Percentiles rank a stretch among this genome's conserved stretches.
Conservation (phyloP, 2,113 vertebrate genomes). For the Notechis scutatus region DNA sequence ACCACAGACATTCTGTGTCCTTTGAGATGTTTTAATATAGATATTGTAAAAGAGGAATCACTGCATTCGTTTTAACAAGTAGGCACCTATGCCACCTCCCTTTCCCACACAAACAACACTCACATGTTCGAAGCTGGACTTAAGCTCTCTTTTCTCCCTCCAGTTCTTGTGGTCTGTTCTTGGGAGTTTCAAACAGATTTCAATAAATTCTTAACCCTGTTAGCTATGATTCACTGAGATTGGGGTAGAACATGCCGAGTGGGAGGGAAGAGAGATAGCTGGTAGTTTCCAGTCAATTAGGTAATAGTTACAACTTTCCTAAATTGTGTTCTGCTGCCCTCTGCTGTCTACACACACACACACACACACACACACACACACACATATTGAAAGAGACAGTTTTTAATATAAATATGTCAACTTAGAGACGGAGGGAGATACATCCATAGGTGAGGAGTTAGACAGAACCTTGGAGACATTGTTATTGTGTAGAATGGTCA, state of each 20-base stretch:
- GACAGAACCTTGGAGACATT: background rate
- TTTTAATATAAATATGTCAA: background rate
- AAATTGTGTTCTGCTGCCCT: conserved; percentile 44
- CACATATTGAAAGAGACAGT: background rate
- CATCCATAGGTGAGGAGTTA: background rate
- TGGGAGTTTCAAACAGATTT: background rate
- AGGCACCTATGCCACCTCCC: background rate
- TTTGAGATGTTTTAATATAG: rapidly evolving
- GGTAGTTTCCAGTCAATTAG: background rate
- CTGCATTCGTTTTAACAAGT: background rate
- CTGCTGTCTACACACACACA: conserved; percentile 36
- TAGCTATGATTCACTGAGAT: background rate
- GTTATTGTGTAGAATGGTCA: background rate
- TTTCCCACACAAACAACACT: conserved; percentile 13
- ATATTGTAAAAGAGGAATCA: rapidly evolving
- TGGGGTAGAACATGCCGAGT: background rate
- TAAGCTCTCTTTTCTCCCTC: background rate
- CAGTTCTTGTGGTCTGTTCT: conserved; percentile 1
- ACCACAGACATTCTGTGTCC: background rate
- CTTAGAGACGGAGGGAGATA: background rate
- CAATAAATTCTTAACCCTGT: background rate
- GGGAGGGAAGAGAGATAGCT: background rate
- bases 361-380: background rate
- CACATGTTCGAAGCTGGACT: conserved; percentile 37
- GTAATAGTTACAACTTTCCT: background rate